phyloP scores from a whole-genome alignment of 2,888 invertebrate genomes.

The Drymonia ruficornis region DNA sequence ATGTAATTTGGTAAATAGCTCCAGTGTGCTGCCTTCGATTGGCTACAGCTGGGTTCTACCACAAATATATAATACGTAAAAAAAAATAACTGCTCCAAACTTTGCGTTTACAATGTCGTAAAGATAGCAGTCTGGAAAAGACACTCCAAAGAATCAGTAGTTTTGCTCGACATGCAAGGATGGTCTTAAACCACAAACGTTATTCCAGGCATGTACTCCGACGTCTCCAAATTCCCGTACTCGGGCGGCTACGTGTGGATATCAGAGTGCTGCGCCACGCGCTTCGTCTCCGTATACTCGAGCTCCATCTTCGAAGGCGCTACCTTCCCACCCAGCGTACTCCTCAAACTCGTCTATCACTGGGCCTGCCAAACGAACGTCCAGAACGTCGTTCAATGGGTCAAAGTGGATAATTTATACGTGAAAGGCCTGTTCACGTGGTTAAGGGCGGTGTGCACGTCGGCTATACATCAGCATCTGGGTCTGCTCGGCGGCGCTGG shows the following conservation, averaged over 20 bases:
- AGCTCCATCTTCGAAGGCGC: slow-evolving; percentile 95
- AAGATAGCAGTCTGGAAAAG: too few species aligned
- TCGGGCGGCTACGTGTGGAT: slow-evolving; percentile 97
- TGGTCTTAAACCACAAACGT: too few species aligned
- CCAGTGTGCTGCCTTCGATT: too few species aligned
- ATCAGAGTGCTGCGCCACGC: slow-evolving; percentile 93
- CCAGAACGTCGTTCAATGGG: slow-evolving; percentile 95
- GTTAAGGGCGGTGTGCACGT: slow-evolving; percentile 90
- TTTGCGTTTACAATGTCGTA: too few species aligned
- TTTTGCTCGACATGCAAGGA: too few species aligned
- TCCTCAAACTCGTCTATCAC: slow-evolving; percentile 94
- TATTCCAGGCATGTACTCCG: slow-evolving; percentile 91
- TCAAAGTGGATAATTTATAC: slow-evolving; percentile 85
- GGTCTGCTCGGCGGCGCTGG: slow-evolving; percentile 89
- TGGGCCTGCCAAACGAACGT: slow-evolving; percentile 97
- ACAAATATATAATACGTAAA: too few species aligned
- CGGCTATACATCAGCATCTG: slow-evolving; percentile 91
- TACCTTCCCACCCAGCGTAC: slow-evolving; percentile 92
- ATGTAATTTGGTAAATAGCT: too few species aligned
- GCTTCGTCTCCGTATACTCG: slow-evolving; percentile 94
- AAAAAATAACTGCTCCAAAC: too few species aligned
- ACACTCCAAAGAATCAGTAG: too few species aligned
- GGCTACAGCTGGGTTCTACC: too few species aligned
- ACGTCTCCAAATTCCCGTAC: slow-evolving; percentile 92
- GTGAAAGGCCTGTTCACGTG: slow-evolving; percentile 86